Evolutionary conservation across 2,888 invertebrate genomes (phyloP).

Genomic region (Pterostichus madidus): DNA sequence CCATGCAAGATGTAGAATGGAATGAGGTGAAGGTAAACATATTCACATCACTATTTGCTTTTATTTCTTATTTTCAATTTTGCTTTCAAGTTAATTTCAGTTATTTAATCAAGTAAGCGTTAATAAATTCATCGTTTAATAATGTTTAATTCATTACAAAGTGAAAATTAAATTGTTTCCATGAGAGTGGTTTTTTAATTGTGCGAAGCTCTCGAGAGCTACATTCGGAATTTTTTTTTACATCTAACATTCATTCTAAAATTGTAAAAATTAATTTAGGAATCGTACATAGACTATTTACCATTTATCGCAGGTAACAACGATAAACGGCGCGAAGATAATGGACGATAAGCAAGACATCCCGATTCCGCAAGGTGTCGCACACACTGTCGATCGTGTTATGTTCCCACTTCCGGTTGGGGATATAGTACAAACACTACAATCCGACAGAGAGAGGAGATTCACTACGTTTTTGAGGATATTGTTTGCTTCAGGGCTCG

Average conservation of each 20-base stretch:
- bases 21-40: constrained; percentile 86
- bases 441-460: constrained; percentile 89
- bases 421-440: constrained; percentile 90
- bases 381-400: constrained; percentile 90
- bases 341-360: constrained; percentile 90
- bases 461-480: constrained; percentile 90
- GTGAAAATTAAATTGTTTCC: constrained; percentile 32
- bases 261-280: constrained; percentile 12
- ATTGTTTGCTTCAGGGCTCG: constrained; percentile 87
- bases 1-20: constrained; percentile 93
- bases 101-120: constrained; percentile 20
- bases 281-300: constrained; percentile 42
- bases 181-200: background rate
- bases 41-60: constrained; percentile 36
- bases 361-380: constrained; percentile 91
- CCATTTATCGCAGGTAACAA: constrained; percentile 81
- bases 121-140: constrained; percentile 26
- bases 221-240: background rate
- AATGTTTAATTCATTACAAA: constrained; percentile 23
- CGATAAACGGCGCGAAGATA: constrained; percentile 91
- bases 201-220: background rate
- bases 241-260: background rate
- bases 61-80: constrained; percentile 8
- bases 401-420: constrained; percentile 95
- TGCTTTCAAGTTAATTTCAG: background rate